phyloP scores from a whole-genome alignment of 2,888 invertebrate species.

The Syrista parreyssii region DNA sequence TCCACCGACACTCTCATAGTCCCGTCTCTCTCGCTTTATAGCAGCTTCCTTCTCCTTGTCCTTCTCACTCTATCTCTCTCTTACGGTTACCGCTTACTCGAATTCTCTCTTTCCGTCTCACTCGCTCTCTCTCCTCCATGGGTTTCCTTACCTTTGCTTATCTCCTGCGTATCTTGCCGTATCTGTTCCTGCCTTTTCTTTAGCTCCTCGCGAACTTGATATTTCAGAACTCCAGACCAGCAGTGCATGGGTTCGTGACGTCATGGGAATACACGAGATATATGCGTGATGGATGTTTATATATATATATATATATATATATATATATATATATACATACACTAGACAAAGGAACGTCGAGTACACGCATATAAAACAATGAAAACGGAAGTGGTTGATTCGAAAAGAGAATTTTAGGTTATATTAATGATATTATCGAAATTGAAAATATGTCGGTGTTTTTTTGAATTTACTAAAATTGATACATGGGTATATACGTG shows the following conservation, averaged over 20 bases:
- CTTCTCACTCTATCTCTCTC: slow-evolving; percentile 15
- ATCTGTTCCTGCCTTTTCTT: slow-evolving; percentile 7
- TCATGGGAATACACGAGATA: neutral
- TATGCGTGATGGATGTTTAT: neutral
- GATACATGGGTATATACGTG: neutral
- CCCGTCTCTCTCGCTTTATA: slow-evolving; percentile 10
- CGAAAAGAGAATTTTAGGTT: too few relatives aligned
- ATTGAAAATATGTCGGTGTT: neutral
- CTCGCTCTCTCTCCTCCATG: neutral
- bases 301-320: too few relatives aligned
- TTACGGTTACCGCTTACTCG: neutral
- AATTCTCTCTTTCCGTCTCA: neutral
- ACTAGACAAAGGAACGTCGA: slow-evolving; percentile 32
- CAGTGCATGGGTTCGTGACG: neutral
- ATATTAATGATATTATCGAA: neutral
- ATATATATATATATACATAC: too few relatives aligned
- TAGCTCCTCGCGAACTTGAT: neutral
- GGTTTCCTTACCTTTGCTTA: slow-evolving; percentile 2
- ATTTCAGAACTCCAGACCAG: neutral
- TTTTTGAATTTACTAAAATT: neutral
- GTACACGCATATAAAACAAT: neutral
- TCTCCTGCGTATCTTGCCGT: neutral
- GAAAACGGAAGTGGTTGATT: neutral
- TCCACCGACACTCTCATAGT: neutral
- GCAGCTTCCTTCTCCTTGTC: slow-evolving; percentile 18